Base-by-base conservation (phyloP, 1,140 invertebrate genomes). In the Sminthurinus signatus region DNA sequence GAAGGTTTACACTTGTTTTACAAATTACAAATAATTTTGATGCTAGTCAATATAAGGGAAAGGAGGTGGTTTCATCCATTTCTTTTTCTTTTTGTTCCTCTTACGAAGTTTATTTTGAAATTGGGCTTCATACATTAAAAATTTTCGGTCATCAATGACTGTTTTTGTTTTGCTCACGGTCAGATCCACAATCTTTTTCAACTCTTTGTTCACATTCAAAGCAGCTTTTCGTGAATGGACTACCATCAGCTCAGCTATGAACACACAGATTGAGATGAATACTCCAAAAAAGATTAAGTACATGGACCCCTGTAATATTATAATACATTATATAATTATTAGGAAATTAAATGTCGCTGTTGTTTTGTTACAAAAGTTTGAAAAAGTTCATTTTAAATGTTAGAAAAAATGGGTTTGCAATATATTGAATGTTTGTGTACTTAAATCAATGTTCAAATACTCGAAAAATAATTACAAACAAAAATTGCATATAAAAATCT, bases 251-350 rank as follows among this genome's bases (percentile, higher is more conserved):
- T 71, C 69, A 0, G 29, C 42, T 2, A 57, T 5, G 46, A 71
- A 68, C 2, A 62, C 50, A 27, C 28, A 29, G 28, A 63, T 32
- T 12, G 69, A 67, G 2, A 68, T 15, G 27, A 60, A 21, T 4
- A 67, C 21, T 48, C 69, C 69, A 42, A 71, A 48, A 3, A 65
- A 27, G 29, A 71, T 60, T 21, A 71, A 28, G 42, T 68, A 68
- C 12, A 71, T 39, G 1, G 65, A 54, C 2, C 69, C 65, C 69
- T 71, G 29, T 12, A n/a, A n/a, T n/a, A 59, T 32, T 42, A n/a
- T n/a, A n/a, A n/a, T n/a, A n/a, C n/a, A n/a, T n/a, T n/a, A n/a
- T n/a, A n/a, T n/a, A n/a, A n/a, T n/a, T n/a, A n/a, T n/a, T n/a
- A n/a, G n/a, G n/a, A n/a, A n/a, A n/a, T n/a, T n/a, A n/a, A n/a